Conservation (phyloP, 2,797 vertebrate genomes). For the Diglossa cyanea region DNA sequence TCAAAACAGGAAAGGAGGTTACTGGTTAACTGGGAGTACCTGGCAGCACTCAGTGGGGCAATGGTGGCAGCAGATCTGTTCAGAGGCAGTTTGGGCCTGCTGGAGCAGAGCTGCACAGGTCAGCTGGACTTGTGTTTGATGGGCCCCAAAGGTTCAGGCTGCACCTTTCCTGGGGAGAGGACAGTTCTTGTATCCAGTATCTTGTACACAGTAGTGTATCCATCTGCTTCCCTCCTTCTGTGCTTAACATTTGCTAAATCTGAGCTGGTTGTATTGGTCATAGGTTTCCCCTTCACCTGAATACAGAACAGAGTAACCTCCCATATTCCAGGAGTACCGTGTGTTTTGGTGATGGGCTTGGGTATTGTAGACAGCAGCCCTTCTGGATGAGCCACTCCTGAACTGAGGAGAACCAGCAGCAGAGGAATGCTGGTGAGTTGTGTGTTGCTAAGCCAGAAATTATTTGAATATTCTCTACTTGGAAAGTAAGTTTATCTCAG, state of each 20-base stretch:
- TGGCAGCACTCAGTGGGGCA: fast-evolving
- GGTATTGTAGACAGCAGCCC: background rate
- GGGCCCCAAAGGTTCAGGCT: background rate
- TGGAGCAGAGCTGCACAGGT: background rate
- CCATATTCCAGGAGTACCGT: fast-evolving
- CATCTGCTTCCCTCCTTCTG: background rate
- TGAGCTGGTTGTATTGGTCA: background rate
- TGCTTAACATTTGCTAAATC: background rate
- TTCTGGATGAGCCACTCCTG: background rate
- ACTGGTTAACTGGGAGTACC: background rate
- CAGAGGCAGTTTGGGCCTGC: background rate
- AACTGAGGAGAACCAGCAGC: background rate
- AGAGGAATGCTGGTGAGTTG: fast-evolving
- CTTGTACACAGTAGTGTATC: background rate
- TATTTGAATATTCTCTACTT: background rate
- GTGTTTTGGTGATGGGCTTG: background rate
- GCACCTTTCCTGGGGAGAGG: background rate
- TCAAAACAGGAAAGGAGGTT: background rate
- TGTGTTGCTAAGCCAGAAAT: background rate
- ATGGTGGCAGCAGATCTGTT: fast-evolving
- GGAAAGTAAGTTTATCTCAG: background rate
- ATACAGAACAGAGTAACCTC: background rate
- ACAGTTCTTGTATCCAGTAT: background rate
- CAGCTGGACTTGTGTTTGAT: background rate
- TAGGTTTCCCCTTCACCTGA: background rate